Base-by-base conservation (phyloP, 1,140 invertebrate genomes). In the Heliconius hewitsoni region DNA sequence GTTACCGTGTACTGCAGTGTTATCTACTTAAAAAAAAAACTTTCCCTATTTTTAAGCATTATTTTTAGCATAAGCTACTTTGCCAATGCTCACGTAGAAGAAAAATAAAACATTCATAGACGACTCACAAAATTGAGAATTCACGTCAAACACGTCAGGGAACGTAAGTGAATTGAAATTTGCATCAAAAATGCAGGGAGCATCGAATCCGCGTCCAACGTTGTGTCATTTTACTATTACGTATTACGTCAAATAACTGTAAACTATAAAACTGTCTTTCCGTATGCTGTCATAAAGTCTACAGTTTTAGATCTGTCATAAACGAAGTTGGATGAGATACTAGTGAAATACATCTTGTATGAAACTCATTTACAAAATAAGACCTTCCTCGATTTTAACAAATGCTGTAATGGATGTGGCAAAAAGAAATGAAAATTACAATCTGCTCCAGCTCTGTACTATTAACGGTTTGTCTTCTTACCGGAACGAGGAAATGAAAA, bases 301-400 rank as follows among this genome's bases (percentile, higher is more conserved):
- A 55, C 8, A 42, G 16, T 76, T 60, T 27, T 70, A 71, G 19
- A 39, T 19, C n/a, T 19, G 57, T 76, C 74, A 39, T 76, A 76
- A 76, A 76, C 34, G 27, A 70, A 46, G n/a, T 42, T 60, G n/a
- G 74, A 42, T 30, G 19, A 66, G 27, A 23, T 16, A 30, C 74
- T 76, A 70, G 74, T 76, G n/a, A 19, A 60, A 76, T 76, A 76
- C 46, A 76, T 27, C 60, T 70, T 30, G 74, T 18, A 50, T 76
- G 66, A 39, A 50, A 76, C 70, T 71, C 66, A 71, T 76, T 34
- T 60, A 55, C 46, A 30, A 66, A 66, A 66, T 66, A 30, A 11
- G 60, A 16, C 27, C 11, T 30, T 27, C 60, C 3, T 30, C 16
- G 57, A 46, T 46, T 13, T 3, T 13, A 16, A 4, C 13, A 16